A percentile compares a stretch with the other conserved stretches of the same genome.
Conservation (phyloP, 2,113 vertebrate species). For the Spermophilus dauricus region DNA sequence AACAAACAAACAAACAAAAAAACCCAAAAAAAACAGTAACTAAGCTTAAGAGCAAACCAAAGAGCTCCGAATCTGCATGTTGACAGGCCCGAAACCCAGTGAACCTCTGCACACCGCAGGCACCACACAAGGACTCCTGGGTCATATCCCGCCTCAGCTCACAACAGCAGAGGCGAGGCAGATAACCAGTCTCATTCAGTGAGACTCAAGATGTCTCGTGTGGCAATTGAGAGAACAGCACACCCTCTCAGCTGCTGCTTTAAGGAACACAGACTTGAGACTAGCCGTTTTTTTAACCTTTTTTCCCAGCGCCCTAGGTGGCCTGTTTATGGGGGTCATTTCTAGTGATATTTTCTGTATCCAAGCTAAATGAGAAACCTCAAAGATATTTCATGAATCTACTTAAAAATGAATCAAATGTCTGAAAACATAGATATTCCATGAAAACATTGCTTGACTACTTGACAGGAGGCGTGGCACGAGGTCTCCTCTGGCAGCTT, state of each 20-base stretch:
- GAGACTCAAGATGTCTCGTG: background rate
- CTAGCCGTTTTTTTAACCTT: background rate
- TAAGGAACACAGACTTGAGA: background rate
- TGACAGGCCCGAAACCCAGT: background rate
- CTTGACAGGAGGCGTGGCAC: rapidly evolving
- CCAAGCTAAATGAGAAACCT: background rate
- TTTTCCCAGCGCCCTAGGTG: background rate
- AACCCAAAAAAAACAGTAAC: background rate
- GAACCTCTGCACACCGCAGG: too few relatives aligned
- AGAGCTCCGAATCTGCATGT: background rate
- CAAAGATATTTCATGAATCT: background rate
- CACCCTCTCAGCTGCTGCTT: background rate
- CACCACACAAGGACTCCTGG: too few relatives aligned
- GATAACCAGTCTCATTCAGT: background rate
- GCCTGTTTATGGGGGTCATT: background rate
- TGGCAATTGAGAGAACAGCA: background rate
- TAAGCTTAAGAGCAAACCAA: background rate
- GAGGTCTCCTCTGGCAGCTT: background rate
- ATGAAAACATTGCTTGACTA: background rate
- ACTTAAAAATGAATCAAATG: background rate
- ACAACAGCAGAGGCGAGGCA: background rate
- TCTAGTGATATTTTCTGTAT: background rate
- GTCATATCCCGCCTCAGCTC: background rate
- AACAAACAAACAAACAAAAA: too few relatives aligned
- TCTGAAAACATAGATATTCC: background rate